Evolutionary conservation across 2,797 vertebrate genomes (phyloP).

Genomic region (Gymnocypris eckloni): DNA sequence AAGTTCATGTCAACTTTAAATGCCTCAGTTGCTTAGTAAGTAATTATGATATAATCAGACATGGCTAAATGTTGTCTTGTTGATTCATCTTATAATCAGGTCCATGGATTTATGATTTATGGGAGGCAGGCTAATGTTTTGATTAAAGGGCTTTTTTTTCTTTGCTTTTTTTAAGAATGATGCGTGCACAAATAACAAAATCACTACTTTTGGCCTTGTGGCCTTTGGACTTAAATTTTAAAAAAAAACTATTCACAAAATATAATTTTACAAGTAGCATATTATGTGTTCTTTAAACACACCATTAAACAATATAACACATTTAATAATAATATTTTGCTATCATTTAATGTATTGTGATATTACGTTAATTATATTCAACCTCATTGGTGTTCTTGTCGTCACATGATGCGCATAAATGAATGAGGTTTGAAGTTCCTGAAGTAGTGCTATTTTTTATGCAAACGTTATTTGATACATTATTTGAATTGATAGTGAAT

Average conservation of each 20-base stretch:
- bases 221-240: no score
- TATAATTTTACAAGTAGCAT: background rate
- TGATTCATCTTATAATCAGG: background rate
- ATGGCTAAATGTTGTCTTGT: slow-evolving; percentile 8
- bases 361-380: background rate
- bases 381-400: background rate
- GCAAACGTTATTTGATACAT: background rate
- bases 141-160: background rate
- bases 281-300: background rate
- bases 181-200: background rate
- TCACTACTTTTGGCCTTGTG: background rate
- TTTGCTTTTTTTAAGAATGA: background rate
- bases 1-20: slow-evolving; percentile 12
- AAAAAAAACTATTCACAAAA: no score
- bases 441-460: background rate
- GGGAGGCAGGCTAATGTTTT: background rate
- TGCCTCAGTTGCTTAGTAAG: background rate
- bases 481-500: background rate
- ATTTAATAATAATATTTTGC: background rate
- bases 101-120: background rate
- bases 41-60: slow-evolving; percentile 27
- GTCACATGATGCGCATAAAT: background rate
- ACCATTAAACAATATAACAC: background rate
- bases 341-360: background rate
- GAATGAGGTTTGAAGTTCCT: background rate